These are phyloP conservation scores for Chymomyza caudatula DNA, from an alignment of 2,888 invertebrate genomes.

Conservation along the genomic window DNA sequence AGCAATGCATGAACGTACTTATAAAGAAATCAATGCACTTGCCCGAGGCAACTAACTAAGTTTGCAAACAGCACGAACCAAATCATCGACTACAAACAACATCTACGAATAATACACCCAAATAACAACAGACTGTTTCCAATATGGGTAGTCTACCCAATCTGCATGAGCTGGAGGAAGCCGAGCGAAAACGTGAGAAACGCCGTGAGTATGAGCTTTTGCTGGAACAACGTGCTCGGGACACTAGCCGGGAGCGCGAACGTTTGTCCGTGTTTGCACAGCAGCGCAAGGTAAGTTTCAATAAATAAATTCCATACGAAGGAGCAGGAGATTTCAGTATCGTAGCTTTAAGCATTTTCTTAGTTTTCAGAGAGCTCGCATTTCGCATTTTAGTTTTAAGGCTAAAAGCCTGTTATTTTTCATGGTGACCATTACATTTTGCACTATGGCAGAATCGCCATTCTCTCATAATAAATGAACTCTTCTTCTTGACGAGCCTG, in stretches of 20 bases:
- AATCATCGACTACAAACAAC: background rate
- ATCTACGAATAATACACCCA: background rate
- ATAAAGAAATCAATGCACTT: background rate
- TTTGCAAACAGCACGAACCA: conserved; percentile 6
- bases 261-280: conserved; percentile 69
- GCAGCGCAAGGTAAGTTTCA: conserved; percentile 69
- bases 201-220: conserved; percentile 73
- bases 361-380: no score
- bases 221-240: conserved; percentile 71
- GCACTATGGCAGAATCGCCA: no score
- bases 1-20: background rate
- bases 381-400: no score
- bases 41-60: background rate
- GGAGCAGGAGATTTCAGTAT: no score
- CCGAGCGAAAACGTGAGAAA: conserved; percentile 75
- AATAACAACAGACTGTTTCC: background rate
- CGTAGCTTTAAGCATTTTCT: no score
- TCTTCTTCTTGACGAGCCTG: no score
- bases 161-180: conserved; percentile 81
- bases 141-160: conserved; percentile 84
- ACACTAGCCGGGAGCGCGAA: conserved; percentile 74
- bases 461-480: no score
- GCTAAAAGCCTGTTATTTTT: no score
- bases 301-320: no score
- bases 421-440: no score